Conservation (phyloP, 2,888 invertebrate species). For the Nomada hirtipes region DNA sequence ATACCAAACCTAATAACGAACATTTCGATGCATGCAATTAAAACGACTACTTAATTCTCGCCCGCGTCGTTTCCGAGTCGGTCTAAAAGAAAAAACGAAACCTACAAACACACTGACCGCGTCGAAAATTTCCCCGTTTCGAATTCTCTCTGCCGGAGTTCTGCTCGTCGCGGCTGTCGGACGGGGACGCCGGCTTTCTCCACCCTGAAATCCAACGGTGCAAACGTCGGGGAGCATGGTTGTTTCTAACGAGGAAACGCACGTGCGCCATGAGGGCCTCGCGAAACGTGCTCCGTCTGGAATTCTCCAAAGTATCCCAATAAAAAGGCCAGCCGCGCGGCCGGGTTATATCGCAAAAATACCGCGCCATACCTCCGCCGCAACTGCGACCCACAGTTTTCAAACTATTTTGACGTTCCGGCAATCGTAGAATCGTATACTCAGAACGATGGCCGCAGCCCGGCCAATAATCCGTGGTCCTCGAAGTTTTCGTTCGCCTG, state of each 20-base stretch:
- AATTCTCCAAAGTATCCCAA: constrained; percentile 55
- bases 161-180: neutral
- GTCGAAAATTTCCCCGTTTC: neutral
- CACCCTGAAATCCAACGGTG: constrained; percentile 48
- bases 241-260: constrained; percentile 58
- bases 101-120: neutral
- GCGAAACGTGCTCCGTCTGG: constrained; percentile 29
- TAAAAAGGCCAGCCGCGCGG: constrained; percentile 50
- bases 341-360: constrained; percentile 49
- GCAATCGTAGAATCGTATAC: constrained; percentile 21
- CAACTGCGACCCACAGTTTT: constrained; percentile 34
- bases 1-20: too few relatives aligned
- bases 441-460: constrained; percentile 26
- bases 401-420: constrained; percentile 45
- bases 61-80: neutral
- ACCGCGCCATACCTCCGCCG: constrained; percentile 38
- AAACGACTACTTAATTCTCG: neutral
- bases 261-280: constrained; percentile 19
- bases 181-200: neutral
- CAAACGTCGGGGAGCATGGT: constrained; percentile 5
- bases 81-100: neutral
- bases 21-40: too few relatives aligned
- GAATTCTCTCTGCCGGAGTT: neutral
- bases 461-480: constrained; percentile 51
- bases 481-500: constrained; percentile 45